phyloP scores from a whole-genome alignment of 2,113 vertebrate genomes.

The Muntiacus muntjak region DNA sequence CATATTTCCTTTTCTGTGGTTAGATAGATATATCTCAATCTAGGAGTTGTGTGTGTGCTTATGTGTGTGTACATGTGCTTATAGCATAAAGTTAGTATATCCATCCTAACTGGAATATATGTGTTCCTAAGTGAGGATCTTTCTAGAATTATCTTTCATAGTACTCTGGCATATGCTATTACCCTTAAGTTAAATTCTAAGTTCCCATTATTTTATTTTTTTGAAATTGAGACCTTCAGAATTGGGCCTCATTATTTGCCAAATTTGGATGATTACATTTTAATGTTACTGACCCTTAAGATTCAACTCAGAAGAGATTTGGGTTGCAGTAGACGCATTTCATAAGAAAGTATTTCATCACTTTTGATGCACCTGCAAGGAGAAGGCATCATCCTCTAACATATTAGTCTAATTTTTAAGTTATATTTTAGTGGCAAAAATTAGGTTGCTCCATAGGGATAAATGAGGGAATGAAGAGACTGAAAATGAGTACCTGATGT shows the following conservation, averaged over 20 bases:
- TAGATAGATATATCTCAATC: not conserved
- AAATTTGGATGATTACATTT: slow-evolving; percentile 1
- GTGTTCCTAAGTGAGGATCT: not conserved
- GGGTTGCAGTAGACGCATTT: not conserved
- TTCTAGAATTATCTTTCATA: not conserved
- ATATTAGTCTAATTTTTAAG: not conserved
- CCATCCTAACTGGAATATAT: not conserved
- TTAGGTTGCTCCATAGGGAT: not conserved
- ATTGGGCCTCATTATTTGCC: not conserved
- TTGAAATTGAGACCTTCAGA: slow-evolving; percentile 6
- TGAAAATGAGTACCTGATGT: not conserved
- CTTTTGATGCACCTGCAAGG: not conserved
- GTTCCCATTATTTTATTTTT: not conserved
- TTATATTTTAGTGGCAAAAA: not conserved
- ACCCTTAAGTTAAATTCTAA: not conserved
- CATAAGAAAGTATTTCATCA: not conserved
- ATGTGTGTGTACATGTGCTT: not conserved
- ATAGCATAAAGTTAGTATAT: not conserved
- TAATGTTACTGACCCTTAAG: slow-evolving; percentile 5
- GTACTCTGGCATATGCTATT: not conserved
- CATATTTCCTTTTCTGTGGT: not conserved
- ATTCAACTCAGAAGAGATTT: not conserved
- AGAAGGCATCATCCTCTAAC: not conserved
- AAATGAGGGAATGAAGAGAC: too few relatives aligned
- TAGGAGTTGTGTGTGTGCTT: not conserved